A percentile compares a stretch with the other conserved stretches of the same genome.
Evolutionary conservation across 2,797 vertebrate genomes (phyloP).

Genomic region (Argentina silus): DNA sequence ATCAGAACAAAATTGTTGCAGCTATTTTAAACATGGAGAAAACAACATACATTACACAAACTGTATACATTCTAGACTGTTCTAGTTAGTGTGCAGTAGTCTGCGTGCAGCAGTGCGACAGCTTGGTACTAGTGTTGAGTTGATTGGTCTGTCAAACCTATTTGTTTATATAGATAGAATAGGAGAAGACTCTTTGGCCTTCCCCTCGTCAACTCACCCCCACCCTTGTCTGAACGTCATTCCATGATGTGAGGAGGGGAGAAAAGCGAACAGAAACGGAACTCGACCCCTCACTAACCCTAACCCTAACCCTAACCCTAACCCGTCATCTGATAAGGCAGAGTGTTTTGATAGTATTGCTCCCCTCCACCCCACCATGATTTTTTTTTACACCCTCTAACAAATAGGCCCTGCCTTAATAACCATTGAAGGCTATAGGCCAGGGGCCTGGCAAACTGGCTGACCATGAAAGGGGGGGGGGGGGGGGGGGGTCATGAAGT

Average conservation of each 20-base stretch:
- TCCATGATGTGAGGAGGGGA: conserved; percentile 28
- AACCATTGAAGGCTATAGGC: conserved; percentile 68
- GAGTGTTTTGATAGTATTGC: conserved; percentile 81
- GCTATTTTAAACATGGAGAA: no score
- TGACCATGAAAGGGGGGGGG: conserved; percentile 56
- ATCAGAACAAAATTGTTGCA: no score
- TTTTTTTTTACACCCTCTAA: conserved; percentile 75
- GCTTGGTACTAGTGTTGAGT: no score
- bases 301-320: neutral
- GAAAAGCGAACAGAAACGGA: conserved; percentile 54
- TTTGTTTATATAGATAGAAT: neutral
- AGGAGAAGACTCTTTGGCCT: neutral
- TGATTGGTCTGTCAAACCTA: no score
- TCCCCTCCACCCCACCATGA: conserved; percentile 70
- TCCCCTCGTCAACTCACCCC: conserved; percentile 11
- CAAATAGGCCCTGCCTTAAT: conserved; percentile 77
- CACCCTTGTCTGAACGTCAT: conserved; percentile 16
- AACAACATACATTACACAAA: no score
- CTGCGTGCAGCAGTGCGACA: no score
- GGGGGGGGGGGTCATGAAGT: conserved; percentile 53
- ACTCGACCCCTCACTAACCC: conserved; percentile 74
- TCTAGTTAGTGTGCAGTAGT: no score
- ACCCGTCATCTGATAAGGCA: conserved; percentile 81
- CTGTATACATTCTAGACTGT: no score
- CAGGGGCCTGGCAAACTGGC: conserved; percentile 69